Base-by-base conservation (phyloP, 2,888 invertebrate species). In the Azorinus chamasolen region DNA sequence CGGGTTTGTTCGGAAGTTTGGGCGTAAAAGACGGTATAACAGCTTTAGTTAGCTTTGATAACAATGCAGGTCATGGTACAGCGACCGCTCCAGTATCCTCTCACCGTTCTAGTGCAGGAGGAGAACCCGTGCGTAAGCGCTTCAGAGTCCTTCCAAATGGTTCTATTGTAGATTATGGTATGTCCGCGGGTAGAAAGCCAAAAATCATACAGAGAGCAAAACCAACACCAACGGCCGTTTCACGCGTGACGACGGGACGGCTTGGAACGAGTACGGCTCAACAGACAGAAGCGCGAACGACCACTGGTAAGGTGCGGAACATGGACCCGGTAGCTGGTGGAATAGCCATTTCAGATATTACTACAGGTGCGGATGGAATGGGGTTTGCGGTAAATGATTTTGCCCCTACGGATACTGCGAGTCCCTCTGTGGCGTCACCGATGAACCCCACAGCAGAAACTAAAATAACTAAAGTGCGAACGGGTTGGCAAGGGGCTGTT, bases 111-210 rank as follows among this genome's bases (percentile, higher is more conserved):
- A 32, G 32, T 32, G 5, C 4, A 32, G 32, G 5, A 4, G 10
- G 32, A 10, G n/a, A n/a, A n/a, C 32, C 32, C 4, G 32, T 32
- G 32, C 10, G 5, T 32, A 32, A 32, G 20, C 32, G 63, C 22
- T 76, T 57, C 45, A 46, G 45, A 24, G 55, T 76, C 8, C 62
- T 76, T 8, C 57, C 76, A 16, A 55, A 76, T 24, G 76, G 76
- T 6, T 76, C 76, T 6, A 65, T 76, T 18, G 70, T 76, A 10
- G 54, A 57, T 51, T 71, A 57, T 51, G 66, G 76, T 2, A 14
- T 46, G 12, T 50, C 62, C 12, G 20, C 50, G 14, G 32, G 22
- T 20, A 18, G 20, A 2, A 20, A 5, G 1, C n/a, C 6, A 5
- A 45, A 5, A 45, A 14, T 16, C 10, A 32, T 32, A 32, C 32